Base-by-base conservation (phyloP, 2,797 vertebrate species). In the Synaphobranchus kaupii region DNA sequence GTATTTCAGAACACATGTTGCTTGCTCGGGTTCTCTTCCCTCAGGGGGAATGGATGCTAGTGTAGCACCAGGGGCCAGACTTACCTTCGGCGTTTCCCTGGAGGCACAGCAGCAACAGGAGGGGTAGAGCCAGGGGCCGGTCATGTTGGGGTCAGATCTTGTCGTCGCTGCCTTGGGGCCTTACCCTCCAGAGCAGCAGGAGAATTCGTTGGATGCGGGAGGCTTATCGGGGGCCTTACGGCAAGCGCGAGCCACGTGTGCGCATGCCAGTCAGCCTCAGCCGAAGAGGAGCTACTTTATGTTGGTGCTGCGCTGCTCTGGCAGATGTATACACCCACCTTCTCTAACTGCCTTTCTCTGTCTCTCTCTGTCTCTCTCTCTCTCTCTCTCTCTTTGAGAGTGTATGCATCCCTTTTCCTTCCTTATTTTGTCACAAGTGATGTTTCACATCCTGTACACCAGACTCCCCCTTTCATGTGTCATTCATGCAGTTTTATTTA, bases 361-460 rank as follows among this genome's bases (percentile, higher is more conserved):
- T 81, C 78, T 50, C 78, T 20, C 12, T 76, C 44, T 81, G 20
- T 48, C 7, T 48, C 78, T 81, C 78, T 50, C 20, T 8, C 17
- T 78, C 9, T 39, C 39, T 39, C 3, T 39, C 39, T 39, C 39
- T 39, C 39, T n/a, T n/a, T 39, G 39, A 39, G 39, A 15, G 31
- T 71, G 68, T 31, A 28, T 71, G 68, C 9, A 71, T 71, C 68
- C 13, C 12, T 76, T 48, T 12, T 48, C 71, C 34, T 76, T 76
- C 78, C 44, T 81, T n/a, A 22, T n/a, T 81, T 81, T n/a, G 78
- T 50, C 25, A n/a, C 9, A n/a, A 10, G 47, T 17, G 47, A 20
- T n/a, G 47, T 50, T 81, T 81, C 78, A 81, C 78, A n/a, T 81
- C 78, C 78, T 81, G 25, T 81, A 10, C 78, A 81, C 39, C 73